phyloP scores from a whole-genome alignment of 2,888 invertebrate species.

The Hirtodrosophila histrioides region DNA sequence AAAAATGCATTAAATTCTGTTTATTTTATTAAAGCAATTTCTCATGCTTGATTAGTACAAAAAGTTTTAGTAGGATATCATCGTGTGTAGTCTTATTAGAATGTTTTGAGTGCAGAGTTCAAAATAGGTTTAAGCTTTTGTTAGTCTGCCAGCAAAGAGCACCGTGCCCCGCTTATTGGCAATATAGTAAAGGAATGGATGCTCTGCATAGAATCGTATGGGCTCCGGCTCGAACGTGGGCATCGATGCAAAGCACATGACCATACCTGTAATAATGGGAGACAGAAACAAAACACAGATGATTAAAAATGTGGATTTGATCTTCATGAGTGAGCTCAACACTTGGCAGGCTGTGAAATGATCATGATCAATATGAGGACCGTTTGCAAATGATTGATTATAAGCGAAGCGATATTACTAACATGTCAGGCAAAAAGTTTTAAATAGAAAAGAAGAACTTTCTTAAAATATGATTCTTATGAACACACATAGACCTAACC shows the following conservation, averaged over 20 bases:
- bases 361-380: background rate
- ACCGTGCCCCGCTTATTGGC: constrained; percentile 28
- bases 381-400: no score
- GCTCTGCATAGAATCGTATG: constrained; percentile 52
- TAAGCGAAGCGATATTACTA: no score
- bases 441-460: no score
- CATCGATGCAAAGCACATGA: constrained; percentile 34
- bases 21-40: constrained; percentile 7
- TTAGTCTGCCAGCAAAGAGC: constrained; percentile 55
- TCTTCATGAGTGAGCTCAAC: background rate
- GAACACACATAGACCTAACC: no score
- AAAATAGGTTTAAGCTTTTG: background rate
- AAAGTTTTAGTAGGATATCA: constrained; percentile 13
- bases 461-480: no score
- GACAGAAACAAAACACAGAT: constrained; percentile 31
- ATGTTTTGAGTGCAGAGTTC: constrained; percentile 13
- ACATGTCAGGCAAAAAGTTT: no score
- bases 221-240: constrained; percentile 46
- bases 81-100: constrained; percentile 31
- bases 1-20: background rate
- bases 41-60: constrained; percentile 38
- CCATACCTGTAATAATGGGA: constrained; percentile 39
- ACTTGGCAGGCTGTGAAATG: background rate
- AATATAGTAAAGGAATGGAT: constrained; percentile 63
- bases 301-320: constrained; percentile 18